These are phyloP conservation scores for Cylindroiulus punctatus DNA, from an alignment of 2,888 invertebrate genomes.

Conservation along the genomic window DNA sequence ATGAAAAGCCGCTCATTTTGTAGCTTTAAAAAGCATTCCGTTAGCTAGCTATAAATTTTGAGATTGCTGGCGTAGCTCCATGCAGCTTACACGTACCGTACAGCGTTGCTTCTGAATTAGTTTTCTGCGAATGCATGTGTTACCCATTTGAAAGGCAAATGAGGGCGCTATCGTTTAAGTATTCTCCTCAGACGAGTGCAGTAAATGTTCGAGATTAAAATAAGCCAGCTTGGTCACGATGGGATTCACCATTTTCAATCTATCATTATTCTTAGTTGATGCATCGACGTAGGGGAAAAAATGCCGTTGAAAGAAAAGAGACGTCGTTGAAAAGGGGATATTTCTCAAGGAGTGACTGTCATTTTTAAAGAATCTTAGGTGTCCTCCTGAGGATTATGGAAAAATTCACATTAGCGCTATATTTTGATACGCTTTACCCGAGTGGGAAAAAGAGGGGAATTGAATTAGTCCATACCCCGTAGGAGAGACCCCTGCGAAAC, in stretches of 20 bases:
- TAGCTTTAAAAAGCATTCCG: neutral
- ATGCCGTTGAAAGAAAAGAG: constrained; percentile 7
- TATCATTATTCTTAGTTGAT: constrained; percentile 7
- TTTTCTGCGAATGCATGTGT: constrained; percentile 8
- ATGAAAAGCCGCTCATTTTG: neutral
- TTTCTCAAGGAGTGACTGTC: constrained; percentile 20
- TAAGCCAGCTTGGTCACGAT: constrained; percentile 32
- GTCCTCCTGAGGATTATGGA: constrained; percentile 32
- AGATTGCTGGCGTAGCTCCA: neutral
- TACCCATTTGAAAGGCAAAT: constrained; percentile 21
- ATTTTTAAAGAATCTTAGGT: constrained; percentile 32
- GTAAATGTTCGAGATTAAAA: constrained; percentile 27
- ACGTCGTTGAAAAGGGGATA: constrained; percentile 1
- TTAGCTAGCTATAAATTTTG: neutral
- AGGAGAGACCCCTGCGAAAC: neutral
- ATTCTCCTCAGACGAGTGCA: neutral
- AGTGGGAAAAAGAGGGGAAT: neutral
- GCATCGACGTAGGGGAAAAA: neutral
- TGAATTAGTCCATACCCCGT: neutral
- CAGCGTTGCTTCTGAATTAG: constrained; percentile 9
- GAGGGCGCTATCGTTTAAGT: constrained; percentile 13
- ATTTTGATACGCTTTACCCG: neutral
- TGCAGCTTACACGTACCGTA: neutral
- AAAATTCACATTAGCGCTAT: constrained; percentile 20
- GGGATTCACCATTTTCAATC: constrained; percentile 32